A percentile compares a stretch with the other conserved stretches of the same genome.
Evolutionary conservation across 2,113 vertebrate genomes (phyloP).

Genomic region (Ammodytes marinus): DNA sequence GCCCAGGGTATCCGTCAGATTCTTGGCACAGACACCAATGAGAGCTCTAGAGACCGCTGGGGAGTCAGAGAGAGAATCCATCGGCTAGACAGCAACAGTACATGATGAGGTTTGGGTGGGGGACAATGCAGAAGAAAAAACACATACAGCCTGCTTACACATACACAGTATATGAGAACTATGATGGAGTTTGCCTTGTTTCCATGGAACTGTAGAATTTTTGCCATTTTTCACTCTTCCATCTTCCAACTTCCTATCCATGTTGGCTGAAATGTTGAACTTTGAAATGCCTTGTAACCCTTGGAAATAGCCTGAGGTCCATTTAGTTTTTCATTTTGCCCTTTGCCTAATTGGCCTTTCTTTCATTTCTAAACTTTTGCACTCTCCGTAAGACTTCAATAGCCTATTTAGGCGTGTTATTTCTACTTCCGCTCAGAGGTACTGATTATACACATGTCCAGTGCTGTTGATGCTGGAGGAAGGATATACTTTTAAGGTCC

Average conservation of each 20-base stretch:
- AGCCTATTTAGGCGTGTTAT: constrained; percentile 51
- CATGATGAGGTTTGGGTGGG: constrained; percentile 1
- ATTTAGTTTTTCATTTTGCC: constrained; percentile 62
- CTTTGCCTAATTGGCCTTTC: constrained; percentile 64
- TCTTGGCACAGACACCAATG: constrained; percentile 44
- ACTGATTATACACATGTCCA: constrained; percentile 60
- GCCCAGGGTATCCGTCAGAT: constrained; percentile 52
- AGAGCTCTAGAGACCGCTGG: constrained; percentile 10
- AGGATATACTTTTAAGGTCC: constrained; percentile 40
- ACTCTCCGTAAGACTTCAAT: constrained; percentile 63
- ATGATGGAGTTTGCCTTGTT: background rate
- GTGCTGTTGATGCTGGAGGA: constrained; percentile 44
- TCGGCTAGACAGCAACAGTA: background rate
- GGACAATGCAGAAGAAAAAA: constrained; percentile 21
- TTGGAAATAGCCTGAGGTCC: too few species aligned
- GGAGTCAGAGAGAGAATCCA: background rate
- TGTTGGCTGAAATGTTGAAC: too few species aligned
- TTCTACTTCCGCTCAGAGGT: constrained; percentile 51
- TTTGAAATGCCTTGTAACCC: too few species aligned
- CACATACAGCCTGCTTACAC: background rate
- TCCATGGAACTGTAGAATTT: background rate
- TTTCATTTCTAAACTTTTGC: constrained; percentile 63
- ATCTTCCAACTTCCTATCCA: too few species aligned
- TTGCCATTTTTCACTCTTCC: background rate
- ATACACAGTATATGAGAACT: too few species aligned